Base-by-base conservation (phyloP, 2,888 invertebrate species). In the Scaptomyza reducta region DNA sequence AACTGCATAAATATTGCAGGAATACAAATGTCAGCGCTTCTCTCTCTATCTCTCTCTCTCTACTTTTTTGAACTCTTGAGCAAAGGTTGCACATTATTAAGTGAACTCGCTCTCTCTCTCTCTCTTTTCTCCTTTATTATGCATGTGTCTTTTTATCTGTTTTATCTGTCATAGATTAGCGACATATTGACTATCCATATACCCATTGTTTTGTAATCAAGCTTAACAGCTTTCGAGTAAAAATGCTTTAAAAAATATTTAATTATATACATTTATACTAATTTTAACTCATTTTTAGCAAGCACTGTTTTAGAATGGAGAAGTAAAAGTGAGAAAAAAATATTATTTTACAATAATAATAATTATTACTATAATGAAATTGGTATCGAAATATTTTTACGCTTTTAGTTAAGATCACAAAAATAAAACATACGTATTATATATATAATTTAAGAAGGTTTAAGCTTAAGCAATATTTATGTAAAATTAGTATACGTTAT, bases 1-100 rank as follows among this genome's bases (percentile, higher is more conserved):
- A 88, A 83, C 66, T 72, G 82, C 80, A 86, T 86, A 83, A 83
- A 86, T 83, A 83, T 86, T 86, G 88, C 88, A 74, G 61, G 77
- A 83, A 87, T 71, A 67, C 79, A 82, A 72, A 78, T 82, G 76
- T 62, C 67, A 71, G 74, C 38, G 14, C 38, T 33, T 33, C 33
- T 49, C 58, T 3, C 56, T 58, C 61, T 72, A 66, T 22, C 33
- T 10, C 60, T 18, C 22, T 42, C 44, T 13, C 16, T 14, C 10
- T 41, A 3, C 22, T 13, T 18, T n/a, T 35, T n/a, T 9, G n/a
- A 38, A 3, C 40, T 16, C 35, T 35, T 35, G 35, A 35, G 35
- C 40, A 40, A 40, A 40, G 40, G 40, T 40, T 40, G 14, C 16
- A 3, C 14, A 14, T 38, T 38, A 38, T 38, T 14, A 38, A 38